A percentile compares a stretch with the other conserved stretches of the same genome.
These are phyloP conservation scores for Drosophila nr. fundita DNA, from an alignment of 2,888 invertebrate species.

Conservation along the genomic window DNA sequence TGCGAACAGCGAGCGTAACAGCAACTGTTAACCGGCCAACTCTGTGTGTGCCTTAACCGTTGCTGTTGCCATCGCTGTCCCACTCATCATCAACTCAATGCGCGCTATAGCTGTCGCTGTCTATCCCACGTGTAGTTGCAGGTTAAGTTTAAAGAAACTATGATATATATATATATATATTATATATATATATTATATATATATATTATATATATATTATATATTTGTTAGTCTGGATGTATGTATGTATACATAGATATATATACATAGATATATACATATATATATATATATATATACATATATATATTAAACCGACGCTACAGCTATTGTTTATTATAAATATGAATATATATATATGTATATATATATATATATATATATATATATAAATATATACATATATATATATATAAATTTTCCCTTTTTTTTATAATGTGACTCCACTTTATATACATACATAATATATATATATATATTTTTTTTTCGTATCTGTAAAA, in stretches of 20 bases:
- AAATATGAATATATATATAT: constrained; percentile 29
- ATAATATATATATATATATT: constrained; percentile 47
- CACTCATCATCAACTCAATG: constrained; percentile 47
- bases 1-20: constrained; percentile 9
- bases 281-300: constrained; percentile 17
- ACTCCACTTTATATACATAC: constrained; percentile 59
- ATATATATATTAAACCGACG: constrained; percentile 39
- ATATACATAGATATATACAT: no score
- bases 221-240: constrained; percentile 30
- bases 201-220: constrained; percentile 12
- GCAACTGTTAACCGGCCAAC: constrained; percentile 15
- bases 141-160: constrained; percentile 44
- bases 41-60: constrained; percentile 9
- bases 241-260: constrained; percentile 24
- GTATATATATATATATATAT: constrained; percentile 23
- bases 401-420: constrained; percentile 34
- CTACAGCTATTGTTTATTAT: constrained; percentile 45
- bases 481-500: constrained; percentile 75
- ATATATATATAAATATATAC: constrained; percentile 16
- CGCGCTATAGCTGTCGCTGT: constrained; percentile 58
- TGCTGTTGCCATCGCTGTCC: constrained; percentile 29
- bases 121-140: constrained; percentile 57
- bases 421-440: constrained; percentile 59
- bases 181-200: constrained; percentile 14
- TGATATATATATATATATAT: constrained; percentile 30